A percentile compares a stretch with the other conserved stretches of the same genome.
Conservation (phyloP, 1,140 invertebrate genomes). For the Cataglyphis hispanica region DNA sequence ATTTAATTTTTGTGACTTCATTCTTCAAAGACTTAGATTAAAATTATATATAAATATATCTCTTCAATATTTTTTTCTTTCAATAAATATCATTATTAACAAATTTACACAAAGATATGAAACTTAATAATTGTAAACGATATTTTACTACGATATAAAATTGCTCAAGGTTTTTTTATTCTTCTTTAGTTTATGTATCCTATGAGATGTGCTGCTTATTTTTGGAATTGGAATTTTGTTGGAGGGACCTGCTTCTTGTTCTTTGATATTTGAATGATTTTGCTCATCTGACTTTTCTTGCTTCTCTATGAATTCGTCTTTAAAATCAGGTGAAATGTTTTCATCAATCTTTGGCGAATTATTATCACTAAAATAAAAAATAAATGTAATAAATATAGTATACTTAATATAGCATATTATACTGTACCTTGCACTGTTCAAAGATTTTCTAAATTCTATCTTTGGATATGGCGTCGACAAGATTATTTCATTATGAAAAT, state of each 20-base stretch:
- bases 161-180: conserved; percentile 56
- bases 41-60: neutral
- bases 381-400: neutral
- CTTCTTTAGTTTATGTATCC: conserved; percentile 45
- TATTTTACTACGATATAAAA: conserved; percentile 47
- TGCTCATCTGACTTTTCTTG: conserved; percentile 1
- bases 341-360: neutral
- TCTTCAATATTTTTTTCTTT: neutral
- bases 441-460: neutral
- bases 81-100: neutral
- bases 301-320: neutral
- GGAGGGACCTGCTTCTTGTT: neutral
- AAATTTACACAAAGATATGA: neutral
- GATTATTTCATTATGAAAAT: conserved; percentile 61
- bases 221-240: neutral
- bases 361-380: conserved; percentile 21
- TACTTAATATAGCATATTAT: neutral
- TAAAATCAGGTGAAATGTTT: neutral
- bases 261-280: neutral
- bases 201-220: conserved; percentile 24
- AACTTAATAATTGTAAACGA: neutral
- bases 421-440: conserved; percentile 33
- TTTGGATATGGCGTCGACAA: neutral
- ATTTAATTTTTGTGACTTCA: too few species aligned
- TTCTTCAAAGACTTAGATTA: too few species aligned